Evolutionary conservation across 2,888 invertebrate genomes (phyloP).

Genomic region (Thera britannica): DNA sequence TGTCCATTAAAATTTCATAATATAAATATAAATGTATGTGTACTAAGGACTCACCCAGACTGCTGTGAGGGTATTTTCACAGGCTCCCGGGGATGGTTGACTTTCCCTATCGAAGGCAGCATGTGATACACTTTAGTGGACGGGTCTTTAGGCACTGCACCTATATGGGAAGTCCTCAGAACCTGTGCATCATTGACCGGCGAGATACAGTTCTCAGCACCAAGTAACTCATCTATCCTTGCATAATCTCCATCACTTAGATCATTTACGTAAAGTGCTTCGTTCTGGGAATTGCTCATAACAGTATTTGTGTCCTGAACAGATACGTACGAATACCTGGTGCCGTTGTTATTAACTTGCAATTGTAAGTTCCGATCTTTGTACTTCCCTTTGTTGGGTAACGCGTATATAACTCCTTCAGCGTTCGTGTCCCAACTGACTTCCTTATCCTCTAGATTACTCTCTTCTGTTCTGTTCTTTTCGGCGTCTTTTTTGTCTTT

Average conservation of each 20-base stretch:
- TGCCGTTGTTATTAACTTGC: conserved; percentile 80
- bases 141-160: conserved; percentile 56
- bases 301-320: conserved; percentile 77
- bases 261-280: conserved; percentile 74
- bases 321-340: conserved; percentile 78
- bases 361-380: conserved; percentile 78
- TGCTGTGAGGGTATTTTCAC: conserved; percentile 70
- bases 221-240: conserved; percentile 74
- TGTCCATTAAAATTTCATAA: no score
- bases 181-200: conserved; percentile 68
- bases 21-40: no score
- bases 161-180: conserved; percentile 76
- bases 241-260: conserved; percentile 77
- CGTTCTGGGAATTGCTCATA: conserved; percentile 80
- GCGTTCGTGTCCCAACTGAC: conserved; percentile 85
- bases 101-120: conserved; percentile 76
- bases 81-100: conserved; percentile 68
- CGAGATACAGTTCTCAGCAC: conserved; percentile 76
- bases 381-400: conserved; percentile 81
- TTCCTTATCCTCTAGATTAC: conserved; percentile 81
- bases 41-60: conserved; percentile 61
- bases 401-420: conserved; percentile 80
- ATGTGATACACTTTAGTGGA: conserved; percentile 68
- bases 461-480: conserved; percentile 69
- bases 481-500: conserved; percentile 55